These are phyloP conservation scores for Podiceps cristatus DNA, from an alignment of 2,113 vertebrate species.

Conservation along the genomic window DNA sequence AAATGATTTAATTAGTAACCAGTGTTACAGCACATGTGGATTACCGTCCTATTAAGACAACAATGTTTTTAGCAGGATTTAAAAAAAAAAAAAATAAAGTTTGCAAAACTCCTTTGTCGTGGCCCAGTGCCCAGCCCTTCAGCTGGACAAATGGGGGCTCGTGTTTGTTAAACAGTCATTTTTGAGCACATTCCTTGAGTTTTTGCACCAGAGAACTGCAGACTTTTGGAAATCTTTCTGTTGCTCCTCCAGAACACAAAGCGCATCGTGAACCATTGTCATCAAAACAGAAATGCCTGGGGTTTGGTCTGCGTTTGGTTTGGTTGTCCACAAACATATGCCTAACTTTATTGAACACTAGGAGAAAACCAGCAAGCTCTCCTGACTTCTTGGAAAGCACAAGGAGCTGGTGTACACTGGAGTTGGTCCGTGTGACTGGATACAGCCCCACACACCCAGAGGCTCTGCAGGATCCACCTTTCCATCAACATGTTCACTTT, in stretches of 20 bases:
- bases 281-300: background rate
- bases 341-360: background rate
- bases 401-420: background rate
- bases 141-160: background rate
- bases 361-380: background rate
- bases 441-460: background rate
- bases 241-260: background rate
- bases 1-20: conserved; percentile 64
- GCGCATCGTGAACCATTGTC: background rate
- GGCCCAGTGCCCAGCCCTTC: background rate
- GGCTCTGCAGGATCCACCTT: background rate
- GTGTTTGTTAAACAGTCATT: background rate
- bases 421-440: background rate
- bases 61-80: background rate
- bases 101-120: background rate
- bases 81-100: background rate
- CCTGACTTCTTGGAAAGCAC: background rate
- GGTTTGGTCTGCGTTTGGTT: too few relatives aligned
- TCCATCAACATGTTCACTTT: background rate
- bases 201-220: background rate
- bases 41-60: conserved; percentile 32
- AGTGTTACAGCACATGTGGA: conserved; percentile 31
- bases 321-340: background rate
- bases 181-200: background rate
- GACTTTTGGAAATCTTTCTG: background rate